Percentiles rank a stretch among this genome's conserved stretches.
Conservation (phyloP, 1,140 invertebrate genomes). For the Bombus picipes region DNA sequence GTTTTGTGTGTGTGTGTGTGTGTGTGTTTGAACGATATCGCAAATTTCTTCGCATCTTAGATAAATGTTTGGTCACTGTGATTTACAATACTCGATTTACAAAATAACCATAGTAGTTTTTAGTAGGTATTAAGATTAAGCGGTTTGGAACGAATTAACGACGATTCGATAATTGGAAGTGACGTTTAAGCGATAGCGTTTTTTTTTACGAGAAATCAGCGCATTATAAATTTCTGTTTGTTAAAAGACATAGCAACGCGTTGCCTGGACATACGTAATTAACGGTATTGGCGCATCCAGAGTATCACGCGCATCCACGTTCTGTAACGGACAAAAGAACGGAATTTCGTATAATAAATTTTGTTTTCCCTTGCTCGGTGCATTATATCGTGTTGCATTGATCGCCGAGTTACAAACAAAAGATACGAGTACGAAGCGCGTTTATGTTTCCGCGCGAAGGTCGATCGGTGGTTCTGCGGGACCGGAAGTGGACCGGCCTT, state of each 20-base stretch:
- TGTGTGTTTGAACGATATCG: accelerated
- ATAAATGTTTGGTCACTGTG: too few species aligned
- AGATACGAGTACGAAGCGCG: constrained; percentile 19
- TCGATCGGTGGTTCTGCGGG: constrained; percentile 68
- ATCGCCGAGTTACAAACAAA: constrained; percentile 24
- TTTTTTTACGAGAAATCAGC: too few species aligned
- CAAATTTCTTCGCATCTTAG: too few species aligned
- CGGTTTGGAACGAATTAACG: too few species aligned
- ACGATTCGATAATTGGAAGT: too few species aligned
- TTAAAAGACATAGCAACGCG: neutral
- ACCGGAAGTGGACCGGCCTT: constrained; percentile 81
- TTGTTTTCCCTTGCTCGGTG: neutral
- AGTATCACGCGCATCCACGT: neutral
- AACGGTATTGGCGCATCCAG: neutral
- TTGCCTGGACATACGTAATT: neutral
- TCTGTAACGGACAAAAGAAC: constrained; percentile 11
- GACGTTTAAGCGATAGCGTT: too few species aligned
- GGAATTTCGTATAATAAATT: constrained; percentile 2
- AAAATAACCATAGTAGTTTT: too few species aligned
- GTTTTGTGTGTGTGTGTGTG: accelerated
- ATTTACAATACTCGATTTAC: too few species aligned
- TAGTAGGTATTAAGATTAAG: too few species aligned
- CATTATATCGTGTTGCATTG: constrained; percentile 27
- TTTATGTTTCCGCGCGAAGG: constrained; percentile 78
- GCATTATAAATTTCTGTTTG: neutral